phyloP scores from a whole-genome alignment of 2,113 vertebrate species.

The Pterocles orientalis region DNA sequence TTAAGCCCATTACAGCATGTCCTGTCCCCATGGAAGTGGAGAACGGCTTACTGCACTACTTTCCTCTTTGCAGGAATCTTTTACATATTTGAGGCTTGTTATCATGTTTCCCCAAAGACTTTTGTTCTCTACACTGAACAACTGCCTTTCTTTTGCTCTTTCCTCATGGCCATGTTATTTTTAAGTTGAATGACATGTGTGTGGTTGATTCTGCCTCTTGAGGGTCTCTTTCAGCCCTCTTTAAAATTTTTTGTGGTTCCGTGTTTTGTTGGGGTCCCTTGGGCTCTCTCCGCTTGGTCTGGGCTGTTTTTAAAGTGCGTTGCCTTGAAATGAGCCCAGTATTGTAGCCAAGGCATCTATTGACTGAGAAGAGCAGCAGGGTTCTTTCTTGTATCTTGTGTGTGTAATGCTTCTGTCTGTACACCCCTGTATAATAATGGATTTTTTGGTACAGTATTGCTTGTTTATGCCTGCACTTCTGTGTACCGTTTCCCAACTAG shows the following conservation, averaged over 20 bases:
- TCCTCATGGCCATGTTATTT: slow-evolving; percentile 34
- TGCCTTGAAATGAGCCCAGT: not conserved
- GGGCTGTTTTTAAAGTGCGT: not conserved
- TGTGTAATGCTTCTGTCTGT: not conserved
- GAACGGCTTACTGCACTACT: not conserved
- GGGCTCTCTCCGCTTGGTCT: not conserved
- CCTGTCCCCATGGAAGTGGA: not conserved
- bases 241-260: not conserved
- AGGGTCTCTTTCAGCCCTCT: slow-evolving; percentile 19
- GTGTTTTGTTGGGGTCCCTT: slow-evolving; percentile 4
- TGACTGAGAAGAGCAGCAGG: not conserved
- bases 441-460: not conserved
- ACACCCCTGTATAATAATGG: not conserved
- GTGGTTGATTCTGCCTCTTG: not conserved
- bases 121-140: not conserved
- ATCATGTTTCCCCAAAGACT: slow-evolving; percentile 46
- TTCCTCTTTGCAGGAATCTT: slow-evolving; percentile 30
- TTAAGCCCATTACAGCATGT: not conserved
- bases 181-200: slow-evolving; percentile 35
- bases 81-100: slow-evolving; percentile 50
- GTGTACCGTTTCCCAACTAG: not conserved
- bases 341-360: not conserved
- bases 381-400: not conserved
- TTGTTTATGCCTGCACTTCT: not conserved
- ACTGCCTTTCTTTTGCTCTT: slow-evolving; percentile 13